Evolutionary conservation across 64 coral and sea anemone genomes (phyloP).

Genomic region (Pocillopora verrucosa): DNA sequence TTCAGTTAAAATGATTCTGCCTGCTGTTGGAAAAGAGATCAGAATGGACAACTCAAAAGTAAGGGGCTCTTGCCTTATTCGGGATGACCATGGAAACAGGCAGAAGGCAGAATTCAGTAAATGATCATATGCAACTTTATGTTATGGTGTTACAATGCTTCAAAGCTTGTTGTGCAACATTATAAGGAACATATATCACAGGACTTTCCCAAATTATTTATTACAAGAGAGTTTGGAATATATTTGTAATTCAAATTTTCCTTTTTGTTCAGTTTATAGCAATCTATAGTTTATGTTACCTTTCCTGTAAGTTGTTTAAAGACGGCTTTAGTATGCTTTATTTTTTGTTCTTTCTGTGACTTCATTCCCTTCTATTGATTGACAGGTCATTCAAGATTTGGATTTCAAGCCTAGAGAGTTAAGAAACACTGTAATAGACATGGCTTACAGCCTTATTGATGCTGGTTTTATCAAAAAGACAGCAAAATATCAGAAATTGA

Average conservation of each 20-base stretch:
- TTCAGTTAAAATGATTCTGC: constrained; percentile 64
- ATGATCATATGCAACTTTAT: too few relatives aligned
- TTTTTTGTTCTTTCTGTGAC: neutral
- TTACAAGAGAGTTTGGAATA: too few relatives aligned
- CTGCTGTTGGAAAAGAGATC: constrained; percentile 49
- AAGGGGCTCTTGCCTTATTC: neutral
- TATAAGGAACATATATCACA: too few relatives aligned
- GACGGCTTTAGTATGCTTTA: neutral
- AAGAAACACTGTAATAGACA: constrained; percentile 76
- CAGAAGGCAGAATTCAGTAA: too few relatives aligned
- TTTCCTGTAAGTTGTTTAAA: neutral
- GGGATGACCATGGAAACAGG: too few relatives aligned
- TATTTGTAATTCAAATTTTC: too few relatives aligned
- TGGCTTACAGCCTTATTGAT: constrained; percentile 94
- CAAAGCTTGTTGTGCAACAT: too few relatives aligned
- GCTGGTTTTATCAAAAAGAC: constrained; percentile 87
- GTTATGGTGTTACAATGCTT: too few relatives aligned
- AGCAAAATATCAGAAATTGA: constrained; percentile 48
- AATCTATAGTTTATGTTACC: too few relatives aligned
- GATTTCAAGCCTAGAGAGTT: constrained; percentile 71
- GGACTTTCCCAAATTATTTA: too few relatives aligned
- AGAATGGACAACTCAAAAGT: constrained; percentile 65
- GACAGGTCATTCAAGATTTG: constrained; percentile 69
- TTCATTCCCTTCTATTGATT: neutral
- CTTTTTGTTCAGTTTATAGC: too few relatives aligned